Evolutionary conservation across 2,113 vertebrate genomes (phyloP).

Genomic region (Ammodramus savannarum): DNA sequence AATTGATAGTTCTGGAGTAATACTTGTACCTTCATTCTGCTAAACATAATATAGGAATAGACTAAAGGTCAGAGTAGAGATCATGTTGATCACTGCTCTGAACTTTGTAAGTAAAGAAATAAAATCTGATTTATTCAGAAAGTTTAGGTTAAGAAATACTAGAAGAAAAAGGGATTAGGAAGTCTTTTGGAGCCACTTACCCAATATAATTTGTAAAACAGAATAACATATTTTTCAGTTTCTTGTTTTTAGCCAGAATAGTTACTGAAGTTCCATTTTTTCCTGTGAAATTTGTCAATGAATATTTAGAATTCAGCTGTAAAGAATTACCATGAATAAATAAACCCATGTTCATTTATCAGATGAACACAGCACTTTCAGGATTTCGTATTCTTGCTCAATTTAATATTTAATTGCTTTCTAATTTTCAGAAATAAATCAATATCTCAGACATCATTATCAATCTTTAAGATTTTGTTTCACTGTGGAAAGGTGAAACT

Average conservation of each 20-base stretch:
- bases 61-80: neutral
- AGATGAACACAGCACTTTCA: neutral
- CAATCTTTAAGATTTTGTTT: neutral
- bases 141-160: neutral
- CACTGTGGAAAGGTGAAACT: neutral
- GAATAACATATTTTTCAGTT: neutral
- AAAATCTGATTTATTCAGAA: neutral
- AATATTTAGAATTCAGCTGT: neutral
- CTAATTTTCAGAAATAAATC: slow-evolving; percentile 11
- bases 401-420: slow-evolving; percentile 34
- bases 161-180: neutral
- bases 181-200: neutral
- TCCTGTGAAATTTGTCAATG: neutral
- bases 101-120: neutral
- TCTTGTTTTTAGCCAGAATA: neutral
- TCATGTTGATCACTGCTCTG: neutral
- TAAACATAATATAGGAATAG: neutral
- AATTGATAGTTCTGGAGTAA: neutral
- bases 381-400: neutral
- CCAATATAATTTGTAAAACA: neutral
- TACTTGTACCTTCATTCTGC: neutral
- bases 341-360: neutral
- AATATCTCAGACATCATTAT: neutral
- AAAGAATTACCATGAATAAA: slow-evolving; percentile 3
- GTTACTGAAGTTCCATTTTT: neutral